Percentiles rank a stretch among this genome's conserved stretches.
These are phyloP conservation scores for Lepeophtheirus salmonis DNA, from an alignment of 1,140 invertebrate genomes.

Conservation along the genomic window DNA sequence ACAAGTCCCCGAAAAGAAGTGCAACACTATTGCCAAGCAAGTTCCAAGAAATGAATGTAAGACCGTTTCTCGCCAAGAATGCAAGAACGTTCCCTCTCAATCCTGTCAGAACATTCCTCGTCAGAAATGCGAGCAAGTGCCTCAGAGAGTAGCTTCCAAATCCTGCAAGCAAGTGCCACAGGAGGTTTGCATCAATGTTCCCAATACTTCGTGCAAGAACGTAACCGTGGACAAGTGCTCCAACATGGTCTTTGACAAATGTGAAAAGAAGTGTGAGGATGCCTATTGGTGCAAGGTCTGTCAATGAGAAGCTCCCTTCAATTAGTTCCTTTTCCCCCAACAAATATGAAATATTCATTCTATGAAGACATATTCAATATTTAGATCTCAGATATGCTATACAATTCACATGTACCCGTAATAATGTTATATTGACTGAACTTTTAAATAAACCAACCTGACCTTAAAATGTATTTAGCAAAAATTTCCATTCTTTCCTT, in stretches of 20 bases:
- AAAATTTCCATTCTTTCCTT: too few relatives aligned
- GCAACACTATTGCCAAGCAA: not conserved
- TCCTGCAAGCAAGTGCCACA: conserved; percentile 1
- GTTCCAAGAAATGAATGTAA: not conserved
- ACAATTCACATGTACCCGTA: too few relatives aligned
- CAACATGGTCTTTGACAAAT: conserved; percentile 4
- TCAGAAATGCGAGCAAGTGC: conserved; percentile 1
- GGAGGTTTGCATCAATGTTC: conserved; percentile 10
- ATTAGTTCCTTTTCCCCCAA: too few relatives aligned
- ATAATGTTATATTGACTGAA: too few relatives aligned
- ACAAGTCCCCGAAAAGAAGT: not conserved
- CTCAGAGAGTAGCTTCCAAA: not conserved
- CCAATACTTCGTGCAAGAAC: not conserved
- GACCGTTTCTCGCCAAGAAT: not conserved
- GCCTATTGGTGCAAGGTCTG: conserved; percentile 18
- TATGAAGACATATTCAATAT: too few relatives aligned
- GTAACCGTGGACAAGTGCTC: not conserved
- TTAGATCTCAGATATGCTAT: too few relatives aligned
- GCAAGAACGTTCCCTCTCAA: conserved; percentile 10
- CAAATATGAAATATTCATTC: too few relatives aligned
- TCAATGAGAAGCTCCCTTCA: too few relatives aligned
- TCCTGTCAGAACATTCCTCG: not conserved
- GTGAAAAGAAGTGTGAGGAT: conserved; percentile 12
- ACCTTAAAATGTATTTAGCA: too few relatives aligned
- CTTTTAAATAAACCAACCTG: too few relatives aligned